phyloP scores from a whole-genome alignment of 2,888 invertebrate species.

The Sminthurinus aureus region DNA sequence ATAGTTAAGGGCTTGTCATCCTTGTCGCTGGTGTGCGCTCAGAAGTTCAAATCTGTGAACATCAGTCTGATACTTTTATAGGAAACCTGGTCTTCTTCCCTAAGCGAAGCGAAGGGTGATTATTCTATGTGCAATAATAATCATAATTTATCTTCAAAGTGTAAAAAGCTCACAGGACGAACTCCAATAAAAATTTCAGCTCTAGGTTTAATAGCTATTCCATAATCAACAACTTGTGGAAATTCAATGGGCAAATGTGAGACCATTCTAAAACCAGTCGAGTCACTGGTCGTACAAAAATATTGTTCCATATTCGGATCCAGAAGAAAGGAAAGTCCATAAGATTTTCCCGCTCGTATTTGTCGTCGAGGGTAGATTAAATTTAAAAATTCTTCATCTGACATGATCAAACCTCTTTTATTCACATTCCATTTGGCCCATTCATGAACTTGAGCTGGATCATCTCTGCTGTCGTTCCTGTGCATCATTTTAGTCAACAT shows the following conservation, averaged over 20 bases:
- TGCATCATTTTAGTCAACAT: neutral
- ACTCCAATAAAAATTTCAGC: constrained; percentile 48
- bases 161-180: constrained; percentile 43
- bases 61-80: too few species aligned
- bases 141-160: neutral
- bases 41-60: too few species aligned
- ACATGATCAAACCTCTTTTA: constrained; percentile 40
- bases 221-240: constrained; percentile 47
- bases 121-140: neutral
- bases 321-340: constrained; percentile 50
- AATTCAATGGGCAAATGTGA: constrained; percentile 45
- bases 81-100: too few species aligned
- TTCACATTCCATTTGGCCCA: constrained; percentile 49
- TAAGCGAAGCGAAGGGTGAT: too few species aligned
- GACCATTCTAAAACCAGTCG: constrained; percentile 48
- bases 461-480: constrained; percentile 46
- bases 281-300: constrained; percentile 52
- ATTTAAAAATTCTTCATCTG: neutral
- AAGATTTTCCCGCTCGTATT: constrained; percentile 45
- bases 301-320: constrained; percentile 53
- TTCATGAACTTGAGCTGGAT: constrained; percentile 42
- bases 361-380: constrained; percentile 41
- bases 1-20: too few species aligned
- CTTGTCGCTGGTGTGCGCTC: too few species aligned
- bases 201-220: constrained; percentile 43